Percentiles rank a stretch among this genome's conserved stretches.
phyloP scores from a whole-genome alignment of 2,113 vertebrate genomes.

The Chloebia gouldiae region DNA sequence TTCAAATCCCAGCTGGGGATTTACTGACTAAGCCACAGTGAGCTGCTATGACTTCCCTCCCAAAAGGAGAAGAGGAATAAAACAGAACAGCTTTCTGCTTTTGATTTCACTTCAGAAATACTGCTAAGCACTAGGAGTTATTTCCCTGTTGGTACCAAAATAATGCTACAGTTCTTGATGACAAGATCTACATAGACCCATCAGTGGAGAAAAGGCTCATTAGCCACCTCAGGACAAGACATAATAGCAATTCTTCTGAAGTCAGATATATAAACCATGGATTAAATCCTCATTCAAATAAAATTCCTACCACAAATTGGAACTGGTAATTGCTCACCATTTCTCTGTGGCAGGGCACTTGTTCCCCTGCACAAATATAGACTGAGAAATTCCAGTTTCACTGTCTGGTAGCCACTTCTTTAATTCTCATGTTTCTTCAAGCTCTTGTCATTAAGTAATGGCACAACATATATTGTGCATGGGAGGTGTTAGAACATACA shows the following conservation, averaged over 20 bases:
- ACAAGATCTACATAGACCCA: background rate
- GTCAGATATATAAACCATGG: background rate
- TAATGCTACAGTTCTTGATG: background rate
- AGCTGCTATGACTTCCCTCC: slow-evolving; percentile 18
- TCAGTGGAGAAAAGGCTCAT: background rate
- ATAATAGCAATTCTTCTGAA: background rate
- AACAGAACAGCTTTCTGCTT: slow-evolving; percentile 40
- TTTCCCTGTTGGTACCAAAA: slow-evolving; percentile 8
- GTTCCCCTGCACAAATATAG: background rate
- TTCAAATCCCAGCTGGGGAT: slow-evolving; percentile 66
- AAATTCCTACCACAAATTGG: background rate
- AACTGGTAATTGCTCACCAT: background rate
- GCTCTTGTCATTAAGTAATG: background rate
- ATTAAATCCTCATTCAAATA: background rate
- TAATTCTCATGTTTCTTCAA: background rate
- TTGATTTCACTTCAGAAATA: background rate
- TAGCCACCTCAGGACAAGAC: background rate
- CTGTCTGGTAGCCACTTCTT: background rate
- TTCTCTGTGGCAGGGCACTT: background rate
- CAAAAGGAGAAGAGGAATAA: slow-evolving; percentile 54
- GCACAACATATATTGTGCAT: background rate
- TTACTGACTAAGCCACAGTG: slow-evolving; percentile 65
- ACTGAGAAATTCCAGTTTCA: background rate
- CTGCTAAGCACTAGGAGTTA: background rate
- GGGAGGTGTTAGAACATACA: background rate